These are phyloP conservation scores for Hypotaenidia philippensis DNA, from an alignment of 2,797 vertebrate species.

Conservation along the genomic window DNA sequence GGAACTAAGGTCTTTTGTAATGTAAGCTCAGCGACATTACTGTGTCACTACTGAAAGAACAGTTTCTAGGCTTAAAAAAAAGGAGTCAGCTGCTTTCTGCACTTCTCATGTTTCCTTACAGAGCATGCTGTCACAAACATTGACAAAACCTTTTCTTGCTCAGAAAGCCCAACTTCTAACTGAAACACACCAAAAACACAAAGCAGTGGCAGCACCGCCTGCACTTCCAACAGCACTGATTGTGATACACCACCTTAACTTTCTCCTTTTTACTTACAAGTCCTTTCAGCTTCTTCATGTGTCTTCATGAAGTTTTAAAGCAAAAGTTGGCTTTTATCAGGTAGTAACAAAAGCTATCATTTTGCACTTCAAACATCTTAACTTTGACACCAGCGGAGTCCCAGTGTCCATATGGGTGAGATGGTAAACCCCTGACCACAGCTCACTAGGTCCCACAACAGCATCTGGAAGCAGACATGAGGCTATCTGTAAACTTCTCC, in stretches of 20 bases:
- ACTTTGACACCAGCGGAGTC: not conserved
- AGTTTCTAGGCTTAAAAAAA: not conserved
- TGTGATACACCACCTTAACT: not conserved
- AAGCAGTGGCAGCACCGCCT: not conserved
- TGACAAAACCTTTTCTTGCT: not conserved
- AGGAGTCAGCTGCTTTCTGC: not conserved
- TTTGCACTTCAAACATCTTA: not conserved
- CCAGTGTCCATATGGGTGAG: not conserved
- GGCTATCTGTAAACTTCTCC: not conserved
- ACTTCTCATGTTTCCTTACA: not conserved
- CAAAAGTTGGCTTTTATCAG: not conserved
- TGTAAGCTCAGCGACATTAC: not conserved
- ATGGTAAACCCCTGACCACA: not conserved
- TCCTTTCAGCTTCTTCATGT: not conserved
- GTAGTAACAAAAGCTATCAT: not conserved
- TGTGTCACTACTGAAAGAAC: not conserved
- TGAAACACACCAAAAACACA: not conserved
- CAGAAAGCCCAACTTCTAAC: not conserved
- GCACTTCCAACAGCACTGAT: not conserved
- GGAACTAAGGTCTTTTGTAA: not conserved
- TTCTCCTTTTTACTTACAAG: not conserved
- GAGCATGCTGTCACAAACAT: not conserved
- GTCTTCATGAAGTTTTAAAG: not conserved
- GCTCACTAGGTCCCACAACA: not conserved
- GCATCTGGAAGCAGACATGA: not conserved